Conservation (phyloP, 2,113 vertebrate genomes). For the Nibea coibor region DNA sequence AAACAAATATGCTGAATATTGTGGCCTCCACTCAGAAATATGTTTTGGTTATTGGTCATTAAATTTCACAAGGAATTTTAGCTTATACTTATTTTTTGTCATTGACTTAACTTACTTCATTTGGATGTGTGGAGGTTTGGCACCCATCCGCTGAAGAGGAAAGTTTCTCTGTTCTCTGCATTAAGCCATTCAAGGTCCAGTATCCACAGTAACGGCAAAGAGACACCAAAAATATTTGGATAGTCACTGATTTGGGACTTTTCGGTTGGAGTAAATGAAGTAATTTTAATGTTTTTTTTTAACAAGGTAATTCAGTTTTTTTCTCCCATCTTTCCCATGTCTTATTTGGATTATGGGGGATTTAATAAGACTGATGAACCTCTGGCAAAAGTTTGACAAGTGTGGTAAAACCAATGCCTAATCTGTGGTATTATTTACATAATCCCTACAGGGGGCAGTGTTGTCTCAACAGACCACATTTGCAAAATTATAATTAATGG, state of each 20-base stretch:
- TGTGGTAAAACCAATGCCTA: not conserved
- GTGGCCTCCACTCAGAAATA: not conserved
- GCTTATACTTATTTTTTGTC: too few species aligned
- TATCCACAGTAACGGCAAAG: not conserved
- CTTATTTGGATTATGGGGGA: not conserved
- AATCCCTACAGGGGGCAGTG: constrained; percentile 57
- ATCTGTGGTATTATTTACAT: not conserved
- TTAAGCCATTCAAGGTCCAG: not conserved
- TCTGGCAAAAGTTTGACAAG: not conserved
- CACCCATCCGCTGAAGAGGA: not conserved
- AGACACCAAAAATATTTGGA: not conserved
- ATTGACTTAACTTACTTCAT: too few species aligned
- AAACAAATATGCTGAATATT: not conserved
- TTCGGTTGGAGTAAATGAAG: not conserved
- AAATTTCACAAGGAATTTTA: too few species aligned
- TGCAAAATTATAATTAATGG: not conserved
- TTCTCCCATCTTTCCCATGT: not conserved
- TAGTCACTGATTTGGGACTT: not conserved
- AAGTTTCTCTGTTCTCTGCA: not conserved
- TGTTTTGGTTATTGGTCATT: not conserved
- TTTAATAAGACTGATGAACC: not conserved
- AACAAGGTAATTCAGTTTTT: not conserved
- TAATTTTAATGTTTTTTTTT: not conserved
- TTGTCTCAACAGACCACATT: constrained; percentile 25
- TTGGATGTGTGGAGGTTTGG: not conserved